Evolutionary conservation across 2,113 vertebrate genomes (phyloP), one percentile per base, ranked within the genome.

Genomic region (Charina bottae): DNA sequence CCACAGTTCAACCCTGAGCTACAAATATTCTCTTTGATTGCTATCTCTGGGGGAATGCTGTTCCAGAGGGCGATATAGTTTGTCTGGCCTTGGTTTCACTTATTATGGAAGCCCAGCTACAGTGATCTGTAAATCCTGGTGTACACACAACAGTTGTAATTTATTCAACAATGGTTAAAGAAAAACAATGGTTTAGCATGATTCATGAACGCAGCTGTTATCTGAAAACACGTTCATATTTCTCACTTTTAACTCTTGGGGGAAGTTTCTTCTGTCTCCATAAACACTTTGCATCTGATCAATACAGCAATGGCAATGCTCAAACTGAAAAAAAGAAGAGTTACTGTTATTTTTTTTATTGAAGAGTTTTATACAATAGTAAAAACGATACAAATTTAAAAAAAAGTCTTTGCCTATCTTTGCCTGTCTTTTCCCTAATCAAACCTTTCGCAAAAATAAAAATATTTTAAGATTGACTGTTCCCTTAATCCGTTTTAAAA

Each of bases 301-400:
- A 1, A 21, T 12, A 8, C 21, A 3, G 68, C 92, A 93, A 26
- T 62, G 26, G 53, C 92, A 93, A 9, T 12, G 85, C 78, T 93
- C 92, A 88, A 93, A 93, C 92, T 93, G 89, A 33, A 93, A 90
- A n/a, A 24, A n/a, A 58, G 4, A 83, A 60, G 33, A 1, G 9
- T 33, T 0, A 24, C 8, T 17, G 23, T 11, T 49, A 46, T 19
- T 23, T n/a, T 13, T n/a, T 33, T 6, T 59, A 2, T 13, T 15
- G 2, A 17, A 33, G 64, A 17, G 5, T 33, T 6, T 46, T 46
- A 46, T 46, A 46, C 46, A 46, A 46, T 46, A 46, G 46, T 5
- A 46, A 46, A n/a, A n/a, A 15, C 1, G 28, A 68, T 17, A 68
- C 13, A 1, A n/a, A n/a, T n/a, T n/a, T n/a, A n/a, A n/a, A n/a